These are phyloP conservation scores for Cydia strobilella DNA, from an alignment of 1,140 invertebrate genomes.

Conservation along the genomic window DNA sequence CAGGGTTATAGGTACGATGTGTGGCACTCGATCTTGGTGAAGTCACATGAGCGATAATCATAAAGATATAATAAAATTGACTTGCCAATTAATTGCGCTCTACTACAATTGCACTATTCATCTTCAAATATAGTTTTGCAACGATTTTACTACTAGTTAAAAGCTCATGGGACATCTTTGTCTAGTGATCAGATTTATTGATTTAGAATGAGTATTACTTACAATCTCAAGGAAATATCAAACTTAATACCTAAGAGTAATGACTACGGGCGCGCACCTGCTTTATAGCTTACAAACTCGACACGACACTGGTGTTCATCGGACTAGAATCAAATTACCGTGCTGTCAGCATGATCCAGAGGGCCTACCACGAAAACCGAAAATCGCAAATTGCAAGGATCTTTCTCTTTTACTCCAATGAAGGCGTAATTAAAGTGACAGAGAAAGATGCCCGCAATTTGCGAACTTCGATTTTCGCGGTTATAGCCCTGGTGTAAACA, in stretches of 20 bases:
- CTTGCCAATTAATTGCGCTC: not conserved
- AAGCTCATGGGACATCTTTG: not conserved
- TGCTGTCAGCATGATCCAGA: conserved; percentile 23
- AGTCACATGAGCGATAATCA: not conserved
- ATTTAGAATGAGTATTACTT: not conserved
- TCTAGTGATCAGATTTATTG: not conserved
- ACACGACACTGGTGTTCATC: conserved; percentile 39
- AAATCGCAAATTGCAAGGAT: no score
- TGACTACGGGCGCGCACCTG: conserved; percentile 41
- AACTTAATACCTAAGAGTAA: not conserved
- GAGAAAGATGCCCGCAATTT: no score
- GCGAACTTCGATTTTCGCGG: no score
- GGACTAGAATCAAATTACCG: conserved; percentile 46
- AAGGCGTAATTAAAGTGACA: no score
- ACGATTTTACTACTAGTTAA: not conserved
- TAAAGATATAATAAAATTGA: not conserved
- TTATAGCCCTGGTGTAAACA: not conserved
- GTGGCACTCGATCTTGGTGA: not conserved
- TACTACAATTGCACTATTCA: not conserved
- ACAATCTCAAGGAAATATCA: not conserved
- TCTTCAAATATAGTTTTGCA: not conserved
- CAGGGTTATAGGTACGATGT: conserved; percentile 23
- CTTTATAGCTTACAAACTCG: conserved; percentile 40
- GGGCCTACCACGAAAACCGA: no score
- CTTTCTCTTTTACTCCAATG: no score